phyloP scores from a whole-genome alignment of 2,888 invertebrate species.

The Lasioglossum calceatum region DNA sequence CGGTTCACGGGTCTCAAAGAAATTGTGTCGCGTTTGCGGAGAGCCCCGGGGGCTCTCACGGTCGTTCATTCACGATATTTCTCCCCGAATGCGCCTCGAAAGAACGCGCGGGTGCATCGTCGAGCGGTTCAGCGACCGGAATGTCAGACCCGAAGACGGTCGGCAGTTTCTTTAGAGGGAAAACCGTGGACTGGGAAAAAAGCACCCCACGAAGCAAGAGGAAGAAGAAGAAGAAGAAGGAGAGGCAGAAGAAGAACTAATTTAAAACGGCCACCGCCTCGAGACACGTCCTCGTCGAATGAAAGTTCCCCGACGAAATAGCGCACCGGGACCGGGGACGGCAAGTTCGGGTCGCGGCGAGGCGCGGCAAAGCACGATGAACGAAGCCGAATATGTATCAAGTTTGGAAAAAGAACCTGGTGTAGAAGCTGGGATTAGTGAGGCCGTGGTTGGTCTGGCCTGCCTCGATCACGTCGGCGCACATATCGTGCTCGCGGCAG shows the following conservation, averaged over 20 bases:
- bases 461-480: conserved; percentile 77
- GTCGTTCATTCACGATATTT: neutral
- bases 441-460: conserved; percentile 74
- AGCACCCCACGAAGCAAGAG: conserved; percentile 4
- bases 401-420: conserved; percentile 71
- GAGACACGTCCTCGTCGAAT: conserved; percentile 10
- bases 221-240: neutral
- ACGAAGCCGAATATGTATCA: neutral
- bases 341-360: neutral
- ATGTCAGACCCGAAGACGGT: neutral
- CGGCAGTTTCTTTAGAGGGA: neutral
- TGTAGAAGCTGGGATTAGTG: conserved; percentile 76
- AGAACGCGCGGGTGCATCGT: neutral
- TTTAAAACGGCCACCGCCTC: conserved; percentile 36
- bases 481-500: conserved; percentile 80
- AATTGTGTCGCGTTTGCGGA: conserved; percentile 1
- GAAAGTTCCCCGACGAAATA: conserved; percentile 13
- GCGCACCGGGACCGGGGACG: neutral
- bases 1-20: neutral
- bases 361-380: neutral
- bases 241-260: conserved; percentile 36
- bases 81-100: neutral
- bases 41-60: neutral
- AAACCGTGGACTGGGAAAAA: neutral
- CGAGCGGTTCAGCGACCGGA: conserved; percentile 6